These are phyloP conservation scores for Tenualosa ilisha DNA, from an alignment of 2,797 vertebrate species.

Conservation along the genomic window DNA sequence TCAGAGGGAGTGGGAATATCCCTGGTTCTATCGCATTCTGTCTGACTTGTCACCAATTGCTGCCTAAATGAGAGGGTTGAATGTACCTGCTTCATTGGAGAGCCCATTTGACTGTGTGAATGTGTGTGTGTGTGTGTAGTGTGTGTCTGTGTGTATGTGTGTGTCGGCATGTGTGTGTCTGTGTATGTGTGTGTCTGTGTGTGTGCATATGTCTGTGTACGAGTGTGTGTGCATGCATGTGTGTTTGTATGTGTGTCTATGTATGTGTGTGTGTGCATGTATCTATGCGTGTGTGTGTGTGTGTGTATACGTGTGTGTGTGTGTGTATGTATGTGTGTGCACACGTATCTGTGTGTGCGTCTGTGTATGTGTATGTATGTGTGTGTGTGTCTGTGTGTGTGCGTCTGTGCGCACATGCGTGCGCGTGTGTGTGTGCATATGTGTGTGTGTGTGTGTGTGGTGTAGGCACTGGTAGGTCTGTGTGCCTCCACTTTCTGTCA, in stretches of 20 bases:
- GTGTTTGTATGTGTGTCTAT: too few relatives aligned
- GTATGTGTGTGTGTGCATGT: too few relatives aligned
- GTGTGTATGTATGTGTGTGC: not conserved
- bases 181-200: not conserved
- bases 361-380: too few relatives aligned
- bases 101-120: not conserved
- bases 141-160: too few relatives aligned
- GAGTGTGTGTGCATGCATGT: not conserved
- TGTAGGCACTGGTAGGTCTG: not conserved
- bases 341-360: too few relatives aligned
- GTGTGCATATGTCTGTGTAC: too few relatives aligned
- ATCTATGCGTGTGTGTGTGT: too few relatives aligned
- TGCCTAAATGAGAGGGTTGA: not conserved
- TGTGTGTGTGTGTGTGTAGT: not conserved
- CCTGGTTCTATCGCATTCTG: not conserved
- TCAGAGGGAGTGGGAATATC: slow-evolving; percentile 13
- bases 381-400: too few relatives aligned
- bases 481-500: not conserved
- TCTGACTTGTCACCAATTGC: slow-evolving; percentile 5
- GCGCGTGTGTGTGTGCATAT: too few relatives aligned
- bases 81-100: not conserved
- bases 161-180: not conserved
- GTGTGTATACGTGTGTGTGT: not conserved
- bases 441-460: not conserved
- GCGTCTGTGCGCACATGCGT: too few relatives aligned